Conservation (phyloP, 2,113 vertebrate genomes). For the Psilopsiagon aymara region DNA sequence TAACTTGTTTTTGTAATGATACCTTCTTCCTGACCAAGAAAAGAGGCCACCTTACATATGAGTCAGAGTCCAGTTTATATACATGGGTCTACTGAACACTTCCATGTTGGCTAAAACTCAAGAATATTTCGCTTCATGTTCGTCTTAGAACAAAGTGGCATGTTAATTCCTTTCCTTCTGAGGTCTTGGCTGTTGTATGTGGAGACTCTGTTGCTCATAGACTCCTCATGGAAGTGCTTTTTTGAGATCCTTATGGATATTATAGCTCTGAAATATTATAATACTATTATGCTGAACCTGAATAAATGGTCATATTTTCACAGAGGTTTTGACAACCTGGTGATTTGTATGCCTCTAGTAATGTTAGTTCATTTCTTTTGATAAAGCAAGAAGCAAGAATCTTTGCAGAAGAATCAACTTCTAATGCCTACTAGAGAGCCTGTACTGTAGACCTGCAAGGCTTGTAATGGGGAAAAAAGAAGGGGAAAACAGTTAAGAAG, state of each 20-base stretch:
- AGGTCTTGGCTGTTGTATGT: neutral
- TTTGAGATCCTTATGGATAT: neutral
- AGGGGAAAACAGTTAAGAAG: neutral
- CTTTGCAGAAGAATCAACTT: neutral
- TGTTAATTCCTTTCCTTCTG: neutral
- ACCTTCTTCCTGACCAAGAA: neutral
- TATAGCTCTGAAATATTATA: neutral
- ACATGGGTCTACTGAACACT: neutral
- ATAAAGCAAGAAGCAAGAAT: neutral
- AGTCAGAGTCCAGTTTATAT: neutral
- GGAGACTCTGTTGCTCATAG: neutral
- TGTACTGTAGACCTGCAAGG: neutral
- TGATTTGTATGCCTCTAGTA: neutral
- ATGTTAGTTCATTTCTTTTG: neutral
- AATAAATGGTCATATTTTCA: neutral
- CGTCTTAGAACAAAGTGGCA: neutral
- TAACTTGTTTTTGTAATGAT: neutral
- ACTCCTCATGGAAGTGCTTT: neutral
- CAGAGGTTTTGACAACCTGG: neutral
- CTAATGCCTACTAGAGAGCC: neutral
- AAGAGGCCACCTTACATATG: fast-evolving
- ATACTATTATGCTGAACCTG: neutral
- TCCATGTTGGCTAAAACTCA: neutral
- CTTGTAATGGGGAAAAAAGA: neutral
- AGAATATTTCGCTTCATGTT: neutral